Conservation (phyloP, 2,797 vertebrate genomes). For the Tinamus major region DNA sequence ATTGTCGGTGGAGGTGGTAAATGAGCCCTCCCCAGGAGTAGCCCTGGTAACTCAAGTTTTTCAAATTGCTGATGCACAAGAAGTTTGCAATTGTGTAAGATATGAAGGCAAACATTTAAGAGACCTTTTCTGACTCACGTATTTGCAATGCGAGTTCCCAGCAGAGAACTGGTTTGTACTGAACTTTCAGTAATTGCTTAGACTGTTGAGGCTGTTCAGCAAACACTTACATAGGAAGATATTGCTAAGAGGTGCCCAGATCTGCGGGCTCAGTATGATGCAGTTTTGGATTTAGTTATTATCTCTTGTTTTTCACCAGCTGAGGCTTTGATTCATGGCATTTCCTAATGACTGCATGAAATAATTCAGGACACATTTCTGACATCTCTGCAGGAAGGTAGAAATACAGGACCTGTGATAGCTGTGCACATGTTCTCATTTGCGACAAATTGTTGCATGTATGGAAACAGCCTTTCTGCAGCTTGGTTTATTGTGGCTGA, state of each 20-base stretch:
- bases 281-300: background rate
- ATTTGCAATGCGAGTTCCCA: background rate
- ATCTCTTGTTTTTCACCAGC: background rate
- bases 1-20: background rate
- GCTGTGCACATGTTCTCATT: background rate
- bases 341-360: background rate
- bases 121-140: background rate
- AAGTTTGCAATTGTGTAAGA: background rate
- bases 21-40: background rate
- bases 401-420: background rate
- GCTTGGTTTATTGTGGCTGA: background rate
- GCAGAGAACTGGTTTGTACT: background rate
- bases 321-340: background rate
- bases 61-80: background rate
- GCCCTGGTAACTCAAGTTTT: background rate
- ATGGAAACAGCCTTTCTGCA: background rate
- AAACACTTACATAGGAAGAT: background rate
- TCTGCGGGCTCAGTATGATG: background rate
- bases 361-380: background rate
- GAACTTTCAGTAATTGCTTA: background rate
- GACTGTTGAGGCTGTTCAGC: background rate
- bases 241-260: background rate
- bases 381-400: background rate
- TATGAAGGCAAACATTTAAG: background rate
- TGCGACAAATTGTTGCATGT: rapidly evolving